phyloP scores from a whole-genome alignment of 2,888 invertebrate genomes.

The Trichogramma dendrolimi region DNA sequence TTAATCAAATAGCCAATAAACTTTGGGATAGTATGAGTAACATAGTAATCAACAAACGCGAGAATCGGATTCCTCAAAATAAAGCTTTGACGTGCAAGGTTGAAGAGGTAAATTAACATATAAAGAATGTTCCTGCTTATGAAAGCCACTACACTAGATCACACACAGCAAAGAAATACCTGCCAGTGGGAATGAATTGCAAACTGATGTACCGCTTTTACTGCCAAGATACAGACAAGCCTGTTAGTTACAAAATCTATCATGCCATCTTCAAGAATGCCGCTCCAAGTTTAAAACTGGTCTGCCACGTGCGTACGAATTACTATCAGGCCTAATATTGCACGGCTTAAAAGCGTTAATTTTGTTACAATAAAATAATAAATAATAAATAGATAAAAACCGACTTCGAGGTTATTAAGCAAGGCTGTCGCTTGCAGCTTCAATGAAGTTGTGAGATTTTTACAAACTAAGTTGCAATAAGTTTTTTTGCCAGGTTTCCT shows the following conservation, averaged over 20 bases:
- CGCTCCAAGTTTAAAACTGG: too few species aligned
- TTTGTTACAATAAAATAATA: too few species aligned
- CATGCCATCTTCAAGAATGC: background rate
- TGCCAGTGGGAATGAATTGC: conserved; percentile 13
- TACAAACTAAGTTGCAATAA: too few species aligned
- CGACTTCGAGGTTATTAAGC: too few species aligned
- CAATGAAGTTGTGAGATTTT: too few species aligned
- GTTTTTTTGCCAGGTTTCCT: too few species aligned
- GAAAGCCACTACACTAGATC: conserved; percentile 25
- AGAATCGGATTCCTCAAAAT: conserved; percentile 13
- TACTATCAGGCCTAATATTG: too few species aligned
- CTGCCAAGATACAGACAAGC: background rate
- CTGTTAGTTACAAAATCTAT: conserved; percentile 11
- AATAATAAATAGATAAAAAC: too few species aligned
- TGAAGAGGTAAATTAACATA: conserved; percentile 19
- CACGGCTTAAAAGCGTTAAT: too few species aligned
- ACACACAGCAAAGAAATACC: conserved; percentile 23
- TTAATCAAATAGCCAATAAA: conserved; percentile 11
- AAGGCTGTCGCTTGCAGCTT: too few species aligned
- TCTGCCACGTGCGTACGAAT: too few species aligned
- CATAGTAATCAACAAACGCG: conserved; percentile 7
- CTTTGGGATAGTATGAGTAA: conserved; percentile 11
- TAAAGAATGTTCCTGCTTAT: conserved; percentile 21
- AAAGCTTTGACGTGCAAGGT: conserved; percentile 9
- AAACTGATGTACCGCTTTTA: conserved; percentile 19